Percentiles rank a stretch among this genome's conserved stretches.
phyloP scores from a whole-genome alignment of 2,113 vertebrate genomes.

The Lontra canadensis region DNA sequence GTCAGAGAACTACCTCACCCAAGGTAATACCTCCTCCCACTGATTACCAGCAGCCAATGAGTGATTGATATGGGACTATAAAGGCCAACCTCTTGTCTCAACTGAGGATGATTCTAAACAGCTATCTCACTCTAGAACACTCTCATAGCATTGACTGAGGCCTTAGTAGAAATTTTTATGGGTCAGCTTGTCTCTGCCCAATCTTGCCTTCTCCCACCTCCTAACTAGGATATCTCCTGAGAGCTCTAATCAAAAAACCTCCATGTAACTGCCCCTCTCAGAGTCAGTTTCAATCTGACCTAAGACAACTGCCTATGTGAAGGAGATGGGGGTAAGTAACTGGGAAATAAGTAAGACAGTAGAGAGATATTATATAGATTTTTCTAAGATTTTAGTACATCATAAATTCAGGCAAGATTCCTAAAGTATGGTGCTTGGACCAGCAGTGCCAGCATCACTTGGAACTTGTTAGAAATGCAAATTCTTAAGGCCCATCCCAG shows the following conservation, averaged over 20 bases:
- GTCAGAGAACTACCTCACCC: neutral
- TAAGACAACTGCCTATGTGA: neutral
- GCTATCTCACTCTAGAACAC: neutral
- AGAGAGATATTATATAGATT: neutral
- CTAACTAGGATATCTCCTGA: neutral
- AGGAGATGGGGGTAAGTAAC: neutral
- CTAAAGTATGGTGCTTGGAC: neutral
- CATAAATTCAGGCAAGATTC: neutral
- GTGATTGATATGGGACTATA: neutral
- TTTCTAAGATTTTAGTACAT: neutral
- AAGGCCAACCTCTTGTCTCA: neutral
- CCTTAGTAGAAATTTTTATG: neutral
- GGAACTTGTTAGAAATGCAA: neutral
- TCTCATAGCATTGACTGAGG: neutral
- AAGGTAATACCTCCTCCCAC: neutral
- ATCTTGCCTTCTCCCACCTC: neutral
- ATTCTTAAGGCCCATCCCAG: neutral
- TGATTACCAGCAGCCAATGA: neutral
- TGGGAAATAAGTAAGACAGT: neutral
- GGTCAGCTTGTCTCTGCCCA: neutral
- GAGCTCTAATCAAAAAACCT: neutral
- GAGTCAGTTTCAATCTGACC: neutral
- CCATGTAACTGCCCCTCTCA: neutral
- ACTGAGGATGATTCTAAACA: neutral
- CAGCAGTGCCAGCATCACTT: neutral